A percentile compares a stretch with the other conserved stretches of the same genome.
Evolutionary conservation across 2,797 vertebrate genomes (phyloP).

Genomic region (Otus scops): DNA sequence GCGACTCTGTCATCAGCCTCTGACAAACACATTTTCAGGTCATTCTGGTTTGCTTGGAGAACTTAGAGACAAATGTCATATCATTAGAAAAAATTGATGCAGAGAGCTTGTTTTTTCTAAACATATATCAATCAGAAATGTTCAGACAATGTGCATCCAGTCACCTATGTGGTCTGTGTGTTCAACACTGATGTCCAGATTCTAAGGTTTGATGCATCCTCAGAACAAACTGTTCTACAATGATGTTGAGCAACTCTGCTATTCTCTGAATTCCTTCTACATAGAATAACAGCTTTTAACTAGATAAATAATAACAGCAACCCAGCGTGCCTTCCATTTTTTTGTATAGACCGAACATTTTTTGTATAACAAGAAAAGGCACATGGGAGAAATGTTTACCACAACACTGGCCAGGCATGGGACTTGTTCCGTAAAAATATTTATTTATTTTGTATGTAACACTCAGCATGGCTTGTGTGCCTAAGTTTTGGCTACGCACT

Average conservation of each 20-base stretch:
- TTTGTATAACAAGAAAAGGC: background rate
- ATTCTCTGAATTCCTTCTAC: background rate
- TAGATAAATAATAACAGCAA: background rate
- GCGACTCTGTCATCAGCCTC: background rate
- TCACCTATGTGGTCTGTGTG: background rate
- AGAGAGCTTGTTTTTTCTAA: background rate
- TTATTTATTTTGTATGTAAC: background rate
- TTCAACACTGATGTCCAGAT: background rate
- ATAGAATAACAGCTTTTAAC: background rate
- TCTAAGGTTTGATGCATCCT: background rate
- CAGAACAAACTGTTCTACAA: background rate
- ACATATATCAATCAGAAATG: background rate
- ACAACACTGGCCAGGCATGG: background rate
- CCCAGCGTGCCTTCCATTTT: background rate
- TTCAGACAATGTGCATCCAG: background rate
- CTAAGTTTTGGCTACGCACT: background rate
- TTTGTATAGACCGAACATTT: background rate
- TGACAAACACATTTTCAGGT: background rate
- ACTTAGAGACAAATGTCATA: background rate
- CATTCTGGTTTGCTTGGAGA: background rate
- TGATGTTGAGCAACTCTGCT: background rate
- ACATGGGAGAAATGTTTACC: background rate
- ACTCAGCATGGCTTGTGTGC: background rate
- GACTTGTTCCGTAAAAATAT: background rate
- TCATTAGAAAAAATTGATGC: background rate